Conservation (phyloP, 2,113 vertebrate species). For the Ramphastos sulfuratus region DNA sequence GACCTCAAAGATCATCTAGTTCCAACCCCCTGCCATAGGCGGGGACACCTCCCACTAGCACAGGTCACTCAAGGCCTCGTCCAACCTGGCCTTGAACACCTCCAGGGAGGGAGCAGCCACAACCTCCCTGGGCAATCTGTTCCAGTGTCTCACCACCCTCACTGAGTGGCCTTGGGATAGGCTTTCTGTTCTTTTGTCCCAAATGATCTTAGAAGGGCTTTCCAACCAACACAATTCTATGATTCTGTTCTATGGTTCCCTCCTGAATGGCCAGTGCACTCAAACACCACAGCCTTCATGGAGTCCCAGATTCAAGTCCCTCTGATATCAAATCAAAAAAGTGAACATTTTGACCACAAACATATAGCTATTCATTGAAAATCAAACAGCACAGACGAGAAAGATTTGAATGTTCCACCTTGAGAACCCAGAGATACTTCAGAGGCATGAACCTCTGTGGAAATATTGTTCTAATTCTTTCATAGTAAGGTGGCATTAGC, state of each 20-base stretch:
- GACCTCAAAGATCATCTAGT: too few species aligned
- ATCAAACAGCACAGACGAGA: neutral
- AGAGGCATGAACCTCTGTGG: neutral
- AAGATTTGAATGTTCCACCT: neutral
- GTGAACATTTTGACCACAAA: neutral
- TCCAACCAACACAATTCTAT: too few species aligned
- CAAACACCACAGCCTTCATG: neutral
- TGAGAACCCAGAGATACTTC: neutral
- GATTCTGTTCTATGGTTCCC: too few species aligned
- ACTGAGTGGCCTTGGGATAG: neutral
- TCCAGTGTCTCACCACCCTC: too few species aligned
- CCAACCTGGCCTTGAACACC: too few species aligned
- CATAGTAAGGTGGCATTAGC: neutral
- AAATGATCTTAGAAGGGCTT: too few species aligned
- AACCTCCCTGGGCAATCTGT: too few species aligned
- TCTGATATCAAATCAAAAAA: neutral
- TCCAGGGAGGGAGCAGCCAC: too few species aligned
- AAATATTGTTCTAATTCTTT: neutral
- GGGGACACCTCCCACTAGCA: too few species aligned
- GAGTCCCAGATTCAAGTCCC: neutral
- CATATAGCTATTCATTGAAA: neutral
- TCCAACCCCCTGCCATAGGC: too few species aligned
- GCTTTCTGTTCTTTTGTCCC: neutral
- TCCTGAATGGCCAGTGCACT: neutral
- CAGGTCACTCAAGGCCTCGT: too few species aligned